phyloP scores from a whole-genome alignment of 2,888 invertebrate species.

The Sepiola atlantica region DNA sequence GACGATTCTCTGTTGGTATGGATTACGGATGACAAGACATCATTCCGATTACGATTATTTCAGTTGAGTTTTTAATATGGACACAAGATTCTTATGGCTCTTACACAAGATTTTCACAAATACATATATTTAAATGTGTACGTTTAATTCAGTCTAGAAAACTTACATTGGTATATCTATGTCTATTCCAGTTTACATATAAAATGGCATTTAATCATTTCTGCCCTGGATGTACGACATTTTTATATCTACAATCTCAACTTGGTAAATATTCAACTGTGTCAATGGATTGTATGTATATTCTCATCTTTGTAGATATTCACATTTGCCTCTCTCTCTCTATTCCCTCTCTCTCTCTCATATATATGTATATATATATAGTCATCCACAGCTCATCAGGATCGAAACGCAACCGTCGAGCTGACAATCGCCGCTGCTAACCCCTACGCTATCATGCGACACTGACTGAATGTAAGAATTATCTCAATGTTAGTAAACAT shows the following conservation, averaged over 20 bases:
- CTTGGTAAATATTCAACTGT: background rate
- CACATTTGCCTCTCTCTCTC: background rate
- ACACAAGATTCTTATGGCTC: background rate
- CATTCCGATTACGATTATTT: background rate
- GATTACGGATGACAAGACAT: constrained; percentile 18
- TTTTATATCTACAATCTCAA: too few relatives aligned
- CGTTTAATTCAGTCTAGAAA: background rate
- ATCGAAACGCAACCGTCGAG: too few relatives aligned
- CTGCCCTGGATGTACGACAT: too few relatives aligned
- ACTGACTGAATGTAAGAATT: too few relatives aligned
- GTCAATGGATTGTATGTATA: background rate
- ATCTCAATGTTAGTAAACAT: too few relatives aligned
- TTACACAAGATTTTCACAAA: background rate
- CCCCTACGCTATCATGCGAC: too few relatives aligned
- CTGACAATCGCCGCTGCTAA: too few relatives aligned
- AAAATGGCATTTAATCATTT: background rate
- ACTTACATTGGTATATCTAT: background rate
- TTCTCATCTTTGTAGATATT: background rate
- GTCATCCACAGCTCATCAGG: too few relatives aligned
- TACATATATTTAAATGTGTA: background rate
- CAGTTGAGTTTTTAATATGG: background rate
- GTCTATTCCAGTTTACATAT: background rate
- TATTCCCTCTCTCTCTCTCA: background rate
- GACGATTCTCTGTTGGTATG: background rate
- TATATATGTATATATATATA: too few relatives aligned